Evolutionary conservation across 2,797 vertebrate species (phyloP).

Genomic region (Oryzias dopingdopingensis): DNA sequence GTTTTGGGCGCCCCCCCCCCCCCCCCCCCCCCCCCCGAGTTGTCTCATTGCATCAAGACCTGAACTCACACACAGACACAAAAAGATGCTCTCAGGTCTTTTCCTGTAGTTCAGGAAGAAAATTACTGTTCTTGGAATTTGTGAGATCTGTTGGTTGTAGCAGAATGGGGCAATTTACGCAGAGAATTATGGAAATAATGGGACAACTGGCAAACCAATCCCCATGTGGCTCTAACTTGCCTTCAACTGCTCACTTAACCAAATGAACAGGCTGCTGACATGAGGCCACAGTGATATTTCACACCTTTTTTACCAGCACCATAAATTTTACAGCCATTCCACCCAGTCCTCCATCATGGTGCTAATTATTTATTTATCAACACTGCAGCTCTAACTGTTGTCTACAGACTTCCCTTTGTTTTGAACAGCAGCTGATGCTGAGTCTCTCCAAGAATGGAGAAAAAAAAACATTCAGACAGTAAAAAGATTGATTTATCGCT

Average conservation of each 20-base stretch:
- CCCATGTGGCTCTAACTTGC: slow-evolving; percentile 49
- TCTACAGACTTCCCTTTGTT: slow-evolving; percentile 41
- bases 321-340: slow-evolving; percentile 60
- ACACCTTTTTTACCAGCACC: slow-evolving; percentile 58
- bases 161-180: slow-evolving; percentile 42
- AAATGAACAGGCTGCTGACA: slow-evolving; percentile 64
- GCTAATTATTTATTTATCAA: slow-evolving; percentile 69
- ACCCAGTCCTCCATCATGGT: slow-evolving; percentile 10
- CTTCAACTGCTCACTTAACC: slow-evolving; percentile 64
- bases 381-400: slow-evolving; percentile 40
- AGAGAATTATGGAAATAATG: slow-evolving; percentile 34
- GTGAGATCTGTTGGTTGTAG: slow-evolving; percentile 61
- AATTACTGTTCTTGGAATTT: slow-evolving; percentile 59
- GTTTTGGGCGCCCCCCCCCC: too few relatives aligned
- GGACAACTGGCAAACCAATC: slow-evolving; percentile 41
- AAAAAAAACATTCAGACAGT: slow-evolving; percentile 4
- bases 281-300: slow-evolving; percentile 64
- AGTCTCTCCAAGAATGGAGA: slow-evolving; percentile 28
- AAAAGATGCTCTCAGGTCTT: too few relatives aligned
- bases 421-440: slow-evolving; percentile 22
- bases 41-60: slow-evolving; percentile 24
- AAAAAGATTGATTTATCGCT: slow-evolving; percentile 41
- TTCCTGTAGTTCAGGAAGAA: too few relatives aligned
- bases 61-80: slow-evolving; percentile 16
- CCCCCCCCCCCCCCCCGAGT: slow-evolving; percentile 19